phyloP scores from a whole-genome alignment of 2,113 vertebrate species.

The Calyptomena viridis region DNA sequence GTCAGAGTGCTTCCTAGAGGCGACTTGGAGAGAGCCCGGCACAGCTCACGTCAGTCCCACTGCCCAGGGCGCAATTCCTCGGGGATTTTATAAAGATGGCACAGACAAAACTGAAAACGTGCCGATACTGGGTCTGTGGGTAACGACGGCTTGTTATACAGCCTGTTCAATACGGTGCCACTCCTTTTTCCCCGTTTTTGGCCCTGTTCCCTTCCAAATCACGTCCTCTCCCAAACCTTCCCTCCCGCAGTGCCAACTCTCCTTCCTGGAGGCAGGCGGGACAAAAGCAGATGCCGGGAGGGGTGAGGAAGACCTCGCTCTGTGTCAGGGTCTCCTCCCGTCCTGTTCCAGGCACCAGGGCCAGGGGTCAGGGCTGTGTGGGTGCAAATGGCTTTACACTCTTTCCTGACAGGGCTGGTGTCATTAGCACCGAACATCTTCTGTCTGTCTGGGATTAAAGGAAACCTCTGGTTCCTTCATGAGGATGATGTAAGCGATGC shows the following conservation, averaged over 20 bases:
- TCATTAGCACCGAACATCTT: neutral
- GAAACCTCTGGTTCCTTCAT: neutral
- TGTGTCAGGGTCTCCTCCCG: neutral
- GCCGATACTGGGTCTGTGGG: rapidly evolving
- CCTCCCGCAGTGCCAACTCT: neutral
- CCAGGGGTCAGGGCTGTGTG: rapidly evolving
- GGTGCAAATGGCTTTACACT: rapidly evolving
- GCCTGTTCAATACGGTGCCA: neutral
- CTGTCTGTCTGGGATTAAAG: rapidly evolving
- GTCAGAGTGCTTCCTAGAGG: conserved; percentile 28
- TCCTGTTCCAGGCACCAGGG: rapidly evolving
- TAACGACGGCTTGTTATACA: neutral
- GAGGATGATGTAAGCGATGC: neutral
- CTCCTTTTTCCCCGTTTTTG: neutral
- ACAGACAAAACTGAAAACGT: rapidly evolving
- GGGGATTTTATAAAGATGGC: neutral
- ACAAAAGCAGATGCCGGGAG: rapidly evolving
- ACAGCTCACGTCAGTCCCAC: neutral
- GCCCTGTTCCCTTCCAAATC: neutral
- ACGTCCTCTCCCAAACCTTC: neutral
- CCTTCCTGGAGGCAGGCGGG: neutral
- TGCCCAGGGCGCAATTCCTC: neutral
- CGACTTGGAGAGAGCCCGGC: neutral
- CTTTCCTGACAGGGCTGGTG: rapidly evolving
- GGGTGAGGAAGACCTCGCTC: neutral